Base-by-base conservation (phyloP, 2,113 vertebrate species). In the Zapornia atra region DNA sequence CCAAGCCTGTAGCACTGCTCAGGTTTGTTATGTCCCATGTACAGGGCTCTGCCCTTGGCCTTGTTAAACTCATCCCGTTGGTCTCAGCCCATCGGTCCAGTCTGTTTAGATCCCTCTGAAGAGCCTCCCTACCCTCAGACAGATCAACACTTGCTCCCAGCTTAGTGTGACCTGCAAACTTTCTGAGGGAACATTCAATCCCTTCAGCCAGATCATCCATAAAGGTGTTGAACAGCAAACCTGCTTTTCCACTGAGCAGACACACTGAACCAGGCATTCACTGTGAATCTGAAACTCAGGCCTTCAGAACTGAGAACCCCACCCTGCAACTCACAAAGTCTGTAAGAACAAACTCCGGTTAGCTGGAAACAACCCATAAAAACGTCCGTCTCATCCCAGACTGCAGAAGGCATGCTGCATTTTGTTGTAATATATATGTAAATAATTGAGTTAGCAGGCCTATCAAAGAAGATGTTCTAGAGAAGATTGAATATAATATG, bases 391-490 rank as follows among this genome's bases (percentile, higher is more conserved):
- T 84, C 48, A 8, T 53, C 51, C 57, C n/a, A 21, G 64, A 48
- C 51, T 72, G 36, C 18, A n/a, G 76, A 38, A 88, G 80, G 56
- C 69, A 60, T 0, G 1, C 42, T 72, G 65, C 33, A 18, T 88
- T 90, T 81, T 96, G 7, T 60, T 81, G 33, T 75, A 86, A 77
- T 76, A 34, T 64, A 20, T 90, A 56, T 90, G 93, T 95, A 34
- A 96, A 82, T 91, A 95, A 93, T 87, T 84, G 64, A 97, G 91
- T 95, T 86, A 88, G 76, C 46, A 85, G 78, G 51, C 79, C 76
- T 91, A 79, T 94, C 68, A 89, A 92, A 96, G 76, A 64, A 71
- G 85, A 92, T 95, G 82, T 94, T 86, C 90, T 96, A 97, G 82
- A 91, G 96, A 89, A 90, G 91, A 87, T 86, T 93, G 72, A 91